A percentile compares a stretch with the other conserved stretches of the same genome.
Conservation (phyloP, 2,797 vertebrate genomes). For the Pterois miles region DNA sequence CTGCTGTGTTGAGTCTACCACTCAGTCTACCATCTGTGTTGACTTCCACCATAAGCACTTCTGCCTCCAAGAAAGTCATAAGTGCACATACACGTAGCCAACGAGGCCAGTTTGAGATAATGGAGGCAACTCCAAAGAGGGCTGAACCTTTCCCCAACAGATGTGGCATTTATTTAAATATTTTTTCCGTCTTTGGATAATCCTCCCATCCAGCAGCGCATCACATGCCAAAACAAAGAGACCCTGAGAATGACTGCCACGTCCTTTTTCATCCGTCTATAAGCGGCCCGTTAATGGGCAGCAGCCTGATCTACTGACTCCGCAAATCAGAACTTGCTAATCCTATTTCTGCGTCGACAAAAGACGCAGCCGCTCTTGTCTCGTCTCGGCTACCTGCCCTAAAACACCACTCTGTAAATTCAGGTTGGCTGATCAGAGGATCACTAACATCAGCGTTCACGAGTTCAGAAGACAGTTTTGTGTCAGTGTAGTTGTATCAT, state of each 20-base stretch:
- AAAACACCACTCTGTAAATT: neutral
- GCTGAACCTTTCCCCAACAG: slow-evolving; percentile 76
- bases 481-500: neutral
- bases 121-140: slow-evolving; percentile 65
- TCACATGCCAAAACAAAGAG: slow-evolving; percentile 80
- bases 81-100: neutral
- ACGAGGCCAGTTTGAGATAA: slow-evolving; percentile 54
- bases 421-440: slow-evolving; percentile 4
- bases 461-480: slow-evolving; percentile 3
- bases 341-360: slow-evolving; percentile 63
- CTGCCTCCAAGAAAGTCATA: slow-evolving; percentile 51
- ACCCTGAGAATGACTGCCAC: slow-evolving; percentile 70
- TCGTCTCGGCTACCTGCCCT: neutral
- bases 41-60: slow-evolving; percentile 25
- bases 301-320: slow-evolving; percentile 61
- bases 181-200: slow-evolving; percentile 76
- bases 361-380: slow-evolving; percentile 9
- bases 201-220: slow-evolving; percentile 72
- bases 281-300: slow-evolving; percentile 61
- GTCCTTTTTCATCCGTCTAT: slow-evolving; percentile 67
- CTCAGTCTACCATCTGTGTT: slow-evolving; percentile 51
- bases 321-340: slow-evolving; percentile 70
- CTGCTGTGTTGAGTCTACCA: slow-evolving; percentile 30
- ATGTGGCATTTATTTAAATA: slow-evolving; percentile 81
- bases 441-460: neutral